Conservation (phyloP, 35 echinoderm and acorn worm genomes). For the Diadema setosum region DNA sequence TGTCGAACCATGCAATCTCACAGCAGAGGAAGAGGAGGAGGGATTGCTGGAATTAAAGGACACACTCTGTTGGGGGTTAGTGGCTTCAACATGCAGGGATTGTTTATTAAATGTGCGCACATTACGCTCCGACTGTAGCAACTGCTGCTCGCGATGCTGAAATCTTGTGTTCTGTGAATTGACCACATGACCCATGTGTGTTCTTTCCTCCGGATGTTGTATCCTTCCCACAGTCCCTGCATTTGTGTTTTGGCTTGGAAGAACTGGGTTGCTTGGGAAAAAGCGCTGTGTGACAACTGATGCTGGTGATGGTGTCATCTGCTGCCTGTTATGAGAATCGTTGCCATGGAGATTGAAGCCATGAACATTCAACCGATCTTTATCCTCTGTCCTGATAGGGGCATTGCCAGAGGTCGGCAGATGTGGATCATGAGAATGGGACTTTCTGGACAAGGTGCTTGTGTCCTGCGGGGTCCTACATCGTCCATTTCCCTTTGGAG, state of each 20-base stretch:
- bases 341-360: not conserved
- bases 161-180: too few species aligned
- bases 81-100: not conserved
- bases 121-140: not conserved
- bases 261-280: not conserved
- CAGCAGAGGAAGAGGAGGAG: not conserved
- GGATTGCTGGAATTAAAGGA: not conserved
- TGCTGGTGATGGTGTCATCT: not conserved
- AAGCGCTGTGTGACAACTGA: not conserved
- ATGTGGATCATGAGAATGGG: not conserved
- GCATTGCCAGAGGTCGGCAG: not conserved
- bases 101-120: slow-evolving; percentile 10
- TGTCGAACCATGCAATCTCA: too few species aligned
- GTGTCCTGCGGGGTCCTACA: not conserved
- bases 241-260: too few species aligned
- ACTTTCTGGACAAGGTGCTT: not conserved
- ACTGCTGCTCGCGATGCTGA: not conserved
- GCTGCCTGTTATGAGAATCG: not conserved
- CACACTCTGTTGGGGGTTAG: slow-evolving; percentile 3
- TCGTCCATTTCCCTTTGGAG: not conserved
- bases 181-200: too few species aligned
- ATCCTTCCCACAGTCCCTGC: too few species aligned
- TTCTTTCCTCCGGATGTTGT: too few species aligned
- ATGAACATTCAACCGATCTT: not conserved
- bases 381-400: not conserved